phyloP scores from a whole-genome alignment of 2,797 vertebrate genomes.

The Sebastes nivosus region DNA sequence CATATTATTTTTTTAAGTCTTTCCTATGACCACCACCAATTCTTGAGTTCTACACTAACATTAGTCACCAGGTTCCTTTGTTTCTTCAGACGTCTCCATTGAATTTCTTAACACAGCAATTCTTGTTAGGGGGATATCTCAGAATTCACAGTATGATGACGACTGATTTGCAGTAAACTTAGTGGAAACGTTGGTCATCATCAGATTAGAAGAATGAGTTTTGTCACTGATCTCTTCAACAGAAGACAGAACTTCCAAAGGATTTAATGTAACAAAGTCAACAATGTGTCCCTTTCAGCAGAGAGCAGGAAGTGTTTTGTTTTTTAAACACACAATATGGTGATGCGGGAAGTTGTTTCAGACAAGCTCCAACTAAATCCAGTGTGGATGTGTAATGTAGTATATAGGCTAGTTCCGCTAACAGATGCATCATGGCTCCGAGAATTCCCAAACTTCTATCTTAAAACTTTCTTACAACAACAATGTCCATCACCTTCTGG shows the following conservation, averaged over 20 bases:
- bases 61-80: slow-evolving; percentile 13
- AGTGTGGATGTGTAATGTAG: background rate
- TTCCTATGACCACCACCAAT: background rate
- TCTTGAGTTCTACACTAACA: background rate
- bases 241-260: background rate
- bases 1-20: background rate
- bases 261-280: background rate
- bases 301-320: background rate
- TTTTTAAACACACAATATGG: background rate
- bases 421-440: background rate
- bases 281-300: background rate
- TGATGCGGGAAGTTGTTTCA: too few species aligned
- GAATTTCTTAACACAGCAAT: background rate
- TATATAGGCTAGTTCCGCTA: background rate
- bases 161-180: background rate
- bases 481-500: background rate
- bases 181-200: background rate
- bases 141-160: background rate
- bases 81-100: background rate
- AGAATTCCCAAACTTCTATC: background rate
- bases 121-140: background rate
- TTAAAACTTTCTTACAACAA: background rate
- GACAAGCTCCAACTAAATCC: background rate
- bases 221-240: background rate
- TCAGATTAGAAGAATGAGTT: background rate